Evolutionary conservation across 2,797 vertebrate genomes (phyloP), one percentile per base, ranked within the genome.

Genomic region (Squalus acanthias): DNA sequence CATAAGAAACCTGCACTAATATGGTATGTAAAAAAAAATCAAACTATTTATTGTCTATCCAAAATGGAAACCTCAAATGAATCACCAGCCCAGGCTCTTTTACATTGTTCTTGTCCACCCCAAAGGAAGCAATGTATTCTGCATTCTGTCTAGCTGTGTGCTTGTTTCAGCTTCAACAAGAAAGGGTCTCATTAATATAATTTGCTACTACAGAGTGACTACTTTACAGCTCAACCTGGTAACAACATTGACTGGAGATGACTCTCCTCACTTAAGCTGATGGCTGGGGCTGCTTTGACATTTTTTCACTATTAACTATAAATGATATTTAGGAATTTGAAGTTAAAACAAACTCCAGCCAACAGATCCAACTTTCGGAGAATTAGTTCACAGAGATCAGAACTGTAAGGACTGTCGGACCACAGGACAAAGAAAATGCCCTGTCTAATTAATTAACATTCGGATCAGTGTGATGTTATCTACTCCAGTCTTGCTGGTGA

Each of bases 251-350:
- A 65, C 15, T 8, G 33, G 17, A 67, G 17, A 46, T 10, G 20
- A 46, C 20, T 93, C 7, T 93, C 91, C n/a, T 93, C n/a, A 15
- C 60, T 91, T 91, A 93, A 92, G 33, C 33, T 39, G 89, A n/a
- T 67, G 6, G 33, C 60, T 65, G 89, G 13, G 33, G 63, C 20
- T 46, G 22, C 63, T 93, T 91, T 69, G 63, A 22, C 8, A 46
- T 17, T 69, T 93, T 67, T 69, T 39, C 63, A 24, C 65, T 39
- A n/a, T 39, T 39, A 93, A 93, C 13, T 63, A n/a, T 92, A 67
- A 92, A 65, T 1, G 63, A 39, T 93, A 93, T 69, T 67, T 67
- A 93, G 63, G n/a, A 93, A 93, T 93, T 67, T 93, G 63, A 93
- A 67, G 33, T 93, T 39, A 65, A 93, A 67, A 63, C 33, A 93